Conservation (phyloP, 2,113 vertebrate genomes). For the Scalopus aquaticus region DNA sequence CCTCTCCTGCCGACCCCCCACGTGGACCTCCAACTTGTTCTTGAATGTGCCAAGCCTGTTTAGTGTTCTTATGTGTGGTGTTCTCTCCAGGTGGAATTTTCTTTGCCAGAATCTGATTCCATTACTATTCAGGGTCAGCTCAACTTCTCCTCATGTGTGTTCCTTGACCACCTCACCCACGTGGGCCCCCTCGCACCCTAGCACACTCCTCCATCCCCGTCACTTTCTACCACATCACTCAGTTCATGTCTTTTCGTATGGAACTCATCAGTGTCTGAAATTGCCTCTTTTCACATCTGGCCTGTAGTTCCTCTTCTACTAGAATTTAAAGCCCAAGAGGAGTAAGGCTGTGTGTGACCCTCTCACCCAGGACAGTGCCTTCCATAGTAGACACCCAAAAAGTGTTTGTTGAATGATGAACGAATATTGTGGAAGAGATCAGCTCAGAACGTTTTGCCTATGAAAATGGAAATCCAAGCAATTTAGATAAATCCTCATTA, state of each 20-base stretch:
- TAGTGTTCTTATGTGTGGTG: neutral
- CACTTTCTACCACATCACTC: neutral
- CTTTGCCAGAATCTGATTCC: neutral
- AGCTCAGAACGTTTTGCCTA: neutral
- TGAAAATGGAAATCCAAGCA: neutral
- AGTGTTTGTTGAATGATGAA: neutral
- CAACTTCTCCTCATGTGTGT: neutral
- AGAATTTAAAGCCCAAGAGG: neutral
- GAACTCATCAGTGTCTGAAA: neutral
- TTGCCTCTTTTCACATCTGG: neutral
- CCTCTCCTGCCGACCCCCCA: neutral
- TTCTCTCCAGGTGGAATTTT: neutral
- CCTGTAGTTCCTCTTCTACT: neutral
- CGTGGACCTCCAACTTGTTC: neutral
- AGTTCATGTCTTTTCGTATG: neutral
- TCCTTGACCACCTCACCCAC: neutral
- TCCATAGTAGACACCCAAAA: neutral
- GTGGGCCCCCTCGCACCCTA: neutral
- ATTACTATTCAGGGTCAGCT: neutral
- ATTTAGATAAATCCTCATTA: neutral
- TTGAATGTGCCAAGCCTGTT: neutral
- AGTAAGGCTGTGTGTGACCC: neutral
- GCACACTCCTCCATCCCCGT: neutral
- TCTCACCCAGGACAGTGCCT: neutral
- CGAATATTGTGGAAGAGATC: neutral